These are phyloP conservation scores for Drosophila obscura DNA, from an alignment of 1,140 invertebrate species.

Conservation along the genomic window DNA sequence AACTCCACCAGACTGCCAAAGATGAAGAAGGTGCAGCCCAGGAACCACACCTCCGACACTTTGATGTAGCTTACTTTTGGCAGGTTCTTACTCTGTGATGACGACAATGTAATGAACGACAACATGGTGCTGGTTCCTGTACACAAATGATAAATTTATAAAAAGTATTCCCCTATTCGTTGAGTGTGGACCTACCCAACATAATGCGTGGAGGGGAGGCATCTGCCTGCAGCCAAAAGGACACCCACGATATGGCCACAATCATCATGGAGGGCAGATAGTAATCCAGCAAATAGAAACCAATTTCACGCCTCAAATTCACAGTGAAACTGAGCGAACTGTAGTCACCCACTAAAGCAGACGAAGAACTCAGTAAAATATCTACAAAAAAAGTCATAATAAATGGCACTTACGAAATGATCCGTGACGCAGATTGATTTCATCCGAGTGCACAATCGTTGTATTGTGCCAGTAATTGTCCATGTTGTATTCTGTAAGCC, in stretches of 20 bases:
- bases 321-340: constrained; percentile 91
- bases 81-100: constrained; percentile 90
- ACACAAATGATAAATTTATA: constrained; percentile 43
- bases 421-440: constrained; percentile 86
- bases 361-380: background rate
- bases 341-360: constrained; percentile 89
- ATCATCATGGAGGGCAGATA: constrained; percentile 95
- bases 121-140: constrained; percentile 91
- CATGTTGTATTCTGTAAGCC: constrained; percentile 92
- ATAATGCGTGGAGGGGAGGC: constrained; percentile 93
- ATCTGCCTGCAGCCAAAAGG: constrained; percentile 95
- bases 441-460: constrained; percentile 86
- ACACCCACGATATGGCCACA: constrained; percentile 95
- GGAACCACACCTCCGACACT: constrained; percentile 94
- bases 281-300: constrained; percentile 95
- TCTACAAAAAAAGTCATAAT: background rate
- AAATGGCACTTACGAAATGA: constrained; percentile 86
- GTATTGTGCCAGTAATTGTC: constrained; percentile 88
- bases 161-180: background rate
- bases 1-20: constrained; percentile 94
- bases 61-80: constrained; percentile 96
- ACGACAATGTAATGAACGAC: constrained; percentile 94
- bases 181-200: constrained; percentile 85
- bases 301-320: constrained; percentile 91
- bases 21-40: constrained; percentile 92